Evolutionary conservation across 2,113 vertebrate genomes (phyloP).

Genomic region (Myotis brandtii): DNA sequence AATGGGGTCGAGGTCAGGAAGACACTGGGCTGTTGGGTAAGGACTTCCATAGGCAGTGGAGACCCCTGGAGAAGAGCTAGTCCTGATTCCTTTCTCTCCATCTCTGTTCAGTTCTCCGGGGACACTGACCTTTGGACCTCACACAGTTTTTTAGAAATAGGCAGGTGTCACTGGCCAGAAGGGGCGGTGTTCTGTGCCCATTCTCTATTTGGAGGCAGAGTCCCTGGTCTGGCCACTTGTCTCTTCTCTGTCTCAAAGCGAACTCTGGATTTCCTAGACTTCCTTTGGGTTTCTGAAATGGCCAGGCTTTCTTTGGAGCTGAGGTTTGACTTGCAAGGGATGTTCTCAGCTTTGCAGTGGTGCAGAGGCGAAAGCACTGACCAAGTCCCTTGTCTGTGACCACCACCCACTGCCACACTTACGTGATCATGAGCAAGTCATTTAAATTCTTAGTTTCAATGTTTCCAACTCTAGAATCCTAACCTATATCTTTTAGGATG

Average conservation of each 20-base stretch:
- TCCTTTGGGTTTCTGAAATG: not conserved
- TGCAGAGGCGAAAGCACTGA: not conserved
- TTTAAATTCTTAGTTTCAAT: not conserved
- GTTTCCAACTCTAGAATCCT: not conserved
- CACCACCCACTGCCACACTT: not conserved
- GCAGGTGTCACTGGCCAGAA: not conserved
- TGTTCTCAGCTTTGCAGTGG: not conserved
- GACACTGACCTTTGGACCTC: not conserved
- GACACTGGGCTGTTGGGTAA: not conserved
- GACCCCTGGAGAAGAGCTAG: not conserved
- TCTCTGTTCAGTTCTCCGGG: not conserved
- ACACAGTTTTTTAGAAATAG: slow-evolving; percentile 38
- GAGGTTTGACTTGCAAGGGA: not conserved
- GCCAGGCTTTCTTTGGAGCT: not conserved
- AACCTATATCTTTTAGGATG: not conserved
- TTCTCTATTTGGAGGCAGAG: not conserved
- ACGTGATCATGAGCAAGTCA: not conserved
- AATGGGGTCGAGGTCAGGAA: not conserved
- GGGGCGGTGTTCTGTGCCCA: not conserved
- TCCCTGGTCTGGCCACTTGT: not conserved
- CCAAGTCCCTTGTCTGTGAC: not conserved
- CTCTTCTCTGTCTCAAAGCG: not conserved
- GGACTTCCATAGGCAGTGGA: not conserved
- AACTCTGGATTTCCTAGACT: not conserved
- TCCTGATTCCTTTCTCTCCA: not conserved